Percentiles rank a stretch among this genome's conserved stretches.
phyloP scores from a whole-genome alignment of 2,888 invertebrate species.

The Nemotelus pantherinus region DNA sequence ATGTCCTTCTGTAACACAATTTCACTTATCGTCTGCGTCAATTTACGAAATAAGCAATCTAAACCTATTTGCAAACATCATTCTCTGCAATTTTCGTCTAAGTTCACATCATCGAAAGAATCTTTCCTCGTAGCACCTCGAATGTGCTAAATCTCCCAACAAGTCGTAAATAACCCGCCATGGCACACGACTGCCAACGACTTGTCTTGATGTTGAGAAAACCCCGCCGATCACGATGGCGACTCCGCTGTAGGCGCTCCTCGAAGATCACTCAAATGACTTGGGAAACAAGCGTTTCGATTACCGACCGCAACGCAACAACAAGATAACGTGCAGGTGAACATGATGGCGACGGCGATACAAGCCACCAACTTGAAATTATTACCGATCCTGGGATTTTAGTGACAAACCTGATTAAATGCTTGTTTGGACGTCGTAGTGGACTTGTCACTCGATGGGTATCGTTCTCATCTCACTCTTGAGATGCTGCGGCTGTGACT shows the following conservation, averaged over 20 bases:
- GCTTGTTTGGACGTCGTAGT: conserved; percentile 9
- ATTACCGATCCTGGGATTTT: conserved; percentile 28
- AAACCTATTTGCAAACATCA: too few species aligned
- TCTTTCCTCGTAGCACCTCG: conserved; percentile 3
- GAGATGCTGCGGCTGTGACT: too few species aligned
- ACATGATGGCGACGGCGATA: conserved; percentile 36
- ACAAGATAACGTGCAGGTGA: conserved; percentile 44
- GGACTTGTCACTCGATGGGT: conserved; percentile 15
- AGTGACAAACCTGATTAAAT: conserved; percentile 40
- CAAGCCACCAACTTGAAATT: conserved; percentile 44
- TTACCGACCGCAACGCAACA: conserved; percentile 26
- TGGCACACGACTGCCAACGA: conserved; percentile 35
- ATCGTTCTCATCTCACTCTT: background rate
- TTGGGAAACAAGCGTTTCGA: conserved; percentile 27
- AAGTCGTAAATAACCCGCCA: conserved; percentile 18
- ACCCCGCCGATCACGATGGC: background rate
- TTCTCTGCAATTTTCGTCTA: background rate
- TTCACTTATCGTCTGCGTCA: too few species aligned
- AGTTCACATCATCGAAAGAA: background rate
- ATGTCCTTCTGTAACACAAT: too few species aligned
- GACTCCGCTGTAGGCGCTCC: background rate
- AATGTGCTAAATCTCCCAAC: conserved; percentile 16
- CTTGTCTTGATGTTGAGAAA: conserved; percentile 9
- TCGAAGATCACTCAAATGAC: conserved; percentile 32
- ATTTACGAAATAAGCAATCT: too few species aligned